Evolutionary conservation across 2,888 invertebrate genomes (phyloP), one percentile per base, ranked within the genome.

Genomic region (Enoplolaimus lenunculus): DNA sequence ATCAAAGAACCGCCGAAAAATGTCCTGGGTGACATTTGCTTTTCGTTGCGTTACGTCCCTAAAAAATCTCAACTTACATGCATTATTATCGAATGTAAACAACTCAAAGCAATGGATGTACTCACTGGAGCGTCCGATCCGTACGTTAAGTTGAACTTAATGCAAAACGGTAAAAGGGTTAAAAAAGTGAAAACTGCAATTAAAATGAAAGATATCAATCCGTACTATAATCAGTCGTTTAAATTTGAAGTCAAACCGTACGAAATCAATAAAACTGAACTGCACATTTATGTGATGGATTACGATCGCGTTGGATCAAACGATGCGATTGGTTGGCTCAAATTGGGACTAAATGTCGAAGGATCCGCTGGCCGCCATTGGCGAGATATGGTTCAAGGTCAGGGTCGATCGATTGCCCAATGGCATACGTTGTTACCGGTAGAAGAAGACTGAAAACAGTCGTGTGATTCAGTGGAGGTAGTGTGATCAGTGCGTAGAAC

Each of bases 141-240:
- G 79, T 98, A 98, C 86, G 97, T 98, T 84, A 99, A 99, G 87
- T 95, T 99, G 83, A 95, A 97, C 80, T 87, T 99, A 83, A 93
- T 98, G 92, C 93, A 94, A 86, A 97, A 97, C 82, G 97, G 93
- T 82, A 99, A 99, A 86, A 88, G 98, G 81, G 87, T 98, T 84
- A 98, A 99, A 89, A 99, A 99, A 88, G 98, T 98, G 90, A 99
- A 99, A 88, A 99, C 98, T 81, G 97, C 95, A 84, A 98, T 98
- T 87, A 98, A 98, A 88, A 99, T 99, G 87, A 95, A 95, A 86
- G 99, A 98, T 82, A 88, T 99, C 85, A 99, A 99, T 88, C 98
- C 98, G 81, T 99, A 98, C 87, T 99, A 97, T 89, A 99, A 99
- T 88, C 98, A 99, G 88, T 98, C 97, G 82, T 99, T 99, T 87